Percentiles rank a stretch among this genome's conserved stretches.
These are phyloP conservation scores for Rhaphigaster nebulosa DNA, from an alignment of 2,888 invertebrate species.

Conservation along the genomic window DNA sequence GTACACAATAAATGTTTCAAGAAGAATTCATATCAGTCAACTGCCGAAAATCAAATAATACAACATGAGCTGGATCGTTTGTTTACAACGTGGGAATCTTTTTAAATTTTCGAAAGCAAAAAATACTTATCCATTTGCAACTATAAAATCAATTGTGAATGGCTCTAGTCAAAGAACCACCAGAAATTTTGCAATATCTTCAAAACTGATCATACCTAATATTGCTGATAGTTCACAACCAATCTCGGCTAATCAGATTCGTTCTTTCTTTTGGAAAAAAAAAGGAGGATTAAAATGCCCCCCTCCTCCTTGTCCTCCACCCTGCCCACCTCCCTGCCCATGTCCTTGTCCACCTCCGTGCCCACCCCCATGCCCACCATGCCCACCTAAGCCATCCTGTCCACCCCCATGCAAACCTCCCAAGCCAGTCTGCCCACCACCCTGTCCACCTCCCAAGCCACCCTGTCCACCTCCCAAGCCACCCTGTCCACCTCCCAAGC, in stretches of 20 bases:
- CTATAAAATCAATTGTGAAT: neutral
- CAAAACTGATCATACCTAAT: neutral
- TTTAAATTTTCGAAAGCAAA: neutral
- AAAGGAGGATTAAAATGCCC: neutral
- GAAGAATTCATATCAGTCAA: neutral
- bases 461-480: neutral
- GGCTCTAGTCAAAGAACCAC: neutral
- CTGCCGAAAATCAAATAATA: neutral
- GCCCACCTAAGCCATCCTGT: neutral
- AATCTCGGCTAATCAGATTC: neutral
- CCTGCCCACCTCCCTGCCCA: neutral
- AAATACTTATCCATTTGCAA: neutral
- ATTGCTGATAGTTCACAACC: neutral
- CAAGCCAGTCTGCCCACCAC: neutral
- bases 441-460: neutral
- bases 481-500: neutral
- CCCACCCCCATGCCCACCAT: neutral
- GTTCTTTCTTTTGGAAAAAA: neutral
- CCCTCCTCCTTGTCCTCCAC: neutral
- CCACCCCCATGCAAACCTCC: neutral
- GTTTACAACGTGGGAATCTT: neutral
- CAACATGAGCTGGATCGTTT: neutral
- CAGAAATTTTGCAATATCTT: neutral
- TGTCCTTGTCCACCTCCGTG: neutral
- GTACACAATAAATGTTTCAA: neutral